Base-by-base conservation (phyloP, 2,113 vertebrate genomes). In the Chionodraco myersi region DNA sequence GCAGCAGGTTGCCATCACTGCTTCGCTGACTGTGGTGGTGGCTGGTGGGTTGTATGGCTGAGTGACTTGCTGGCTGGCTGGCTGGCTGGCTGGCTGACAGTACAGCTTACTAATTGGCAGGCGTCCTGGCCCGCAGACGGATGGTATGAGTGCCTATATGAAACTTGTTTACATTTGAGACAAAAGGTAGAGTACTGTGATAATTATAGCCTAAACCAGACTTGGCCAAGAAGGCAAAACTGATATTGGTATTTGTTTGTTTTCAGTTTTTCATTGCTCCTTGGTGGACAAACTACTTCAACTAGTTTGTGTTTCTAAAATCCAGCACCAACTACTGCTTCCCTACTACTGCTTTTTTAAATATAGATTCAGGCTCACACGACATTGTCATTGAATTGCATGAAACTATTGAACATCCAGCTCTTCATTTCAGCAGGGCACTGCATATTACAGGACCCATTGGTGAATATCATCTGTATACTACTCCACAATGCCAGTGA, bases 1-100 rank as follows among this genome's bases (percentile, higher is more conserved):
- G 61, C 91, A 90, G 87, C 86, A 89, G 88, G 89, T 79, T 86
- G 76, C 91, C 88, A 90, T 91, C 92, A 89, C 83, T 44, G 85
- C 84, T 83, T 53, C 48, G 49, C 82, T 86, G 86, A 76, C 90
- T 88, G 76, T 60, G 74, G 73, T 84, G 88, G 80, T 63, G 78
- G 78, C 72, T 53, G 88, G 80, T 63, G 78, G 78, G 74, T 53
- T 80, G 86, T 60, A 91, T 64, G 88, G 83, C 83, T 91, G 82
- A 88, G 79, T 82, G 80, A 82, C 71, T 84, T 74, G 45, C 83
- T 88, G 86, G 85, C 86, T 75, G 78, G 21, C 21, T 21, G 21
- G 21, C 21, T 21, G 21, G 21, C 21, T 21, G 21, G 57, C 79
- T 86, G 89, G 85, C 83, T 79, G 84, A 84, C 79, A 79, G 62